Base-by-base conservation (phyloP, 2,888 invertebrate genomes). In the Parapristionchus giblindavisi region DNA sequence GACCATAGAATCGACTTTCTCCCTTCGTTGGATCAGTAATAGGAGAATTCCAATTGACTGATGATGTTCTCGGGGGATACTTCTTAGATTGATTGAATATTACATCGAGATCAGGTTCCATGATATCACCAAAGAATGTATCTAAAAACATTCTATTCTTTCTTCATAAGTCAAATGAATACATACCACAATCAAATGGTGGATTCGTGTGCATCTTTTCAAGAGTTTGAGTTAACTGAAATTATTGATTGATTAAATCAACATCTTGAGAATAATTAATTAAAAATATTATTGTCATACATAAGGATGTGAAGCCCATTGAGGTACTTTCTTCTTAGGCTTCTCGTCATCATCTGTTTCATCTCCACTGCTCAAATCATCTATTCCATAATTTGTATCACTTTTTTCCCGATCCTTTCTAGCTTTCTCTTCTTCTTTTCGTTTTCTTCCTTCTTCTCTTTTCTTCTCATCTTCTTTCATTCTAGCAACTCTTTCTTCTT, bases 301-400 rank as follows among this genome's bases (percentile, higher is more conserved):
- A 36, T 56, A 38, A 56, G 70, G 56, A 2, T 71, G 56, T 21
- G 40, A 40, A 56, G 70, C 70, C 70, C 70, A 71, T 71, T 71
- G 54, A n/a, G 70, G 70, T 5, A 89, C 85, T 61, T 77, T 84
- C 78, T 88, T 89, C 66, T 83, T 85, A 1, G 89, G 89, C 14
- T 81, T 83, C 5, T 87, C 85, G 29, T 89, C 89, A 76, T 89
- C 89, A 79, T 89, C 89, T 0, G 89, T 88, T 8, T 87, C 87
- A 74, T 89, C 89, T 58, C 86, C 88, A 14, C 88, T 88, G 58
- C 81, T 79, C 24, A 89, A 81, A 73, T 88, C 87, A 38, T 82
- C 81, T 11, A 89, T 88, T 77, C 87, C 83, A 73, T 89, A 89
- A 29, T 76, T 76, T 21, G 63, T 73, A 8, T 73, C 73, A 11